These are phyloP conservation scores for Eulithis prunata DNA, from an alignment of 2,888 invertebrate genomes.

Conservation along the genomic window DNA sequence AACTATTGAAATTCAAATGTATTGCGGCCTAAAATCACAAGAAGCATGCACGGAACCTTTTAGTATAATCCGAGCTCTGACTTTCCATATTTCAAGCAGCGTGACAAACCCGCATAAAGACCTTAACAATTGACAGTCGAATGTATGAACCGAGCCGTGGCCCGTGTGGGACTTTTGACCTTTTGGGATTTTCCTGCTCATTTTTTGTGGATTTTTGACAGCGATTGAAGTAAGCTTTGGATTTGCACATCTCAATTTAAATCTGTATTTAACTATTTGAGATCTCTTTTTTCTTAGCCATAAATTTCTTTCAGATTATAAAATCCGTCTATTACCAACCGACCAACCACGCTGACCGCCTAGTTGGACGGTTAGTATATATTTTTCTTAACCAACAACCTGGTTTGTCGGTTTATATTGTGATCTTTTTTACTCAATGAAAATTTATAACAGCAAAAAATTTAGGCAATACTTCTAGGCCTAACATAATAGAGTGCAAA, in stretches of 20 bases:
- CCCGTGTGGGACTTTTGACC: constrained; percentile 48
- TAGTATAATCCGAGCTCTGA: constrained; percentile 19
- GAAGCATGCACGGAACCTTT: constrained; percentile 36
- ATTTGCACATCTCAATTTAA: not conserved
- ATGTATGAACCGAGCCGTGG: constrained; percentile 55
- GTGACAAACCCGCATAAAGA: constrained; percentile 65
- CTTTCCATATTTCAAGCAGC: constrained; percentile 42
- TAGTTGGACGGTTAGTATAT: too few species aligned
- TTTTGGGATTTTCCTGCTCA: constrained; percentile 24
- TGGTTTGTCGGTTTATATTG: too few species aligned
- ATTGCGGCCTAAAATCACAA: constrained; percentile 20
- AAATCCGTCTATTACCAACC: too few species aligned
- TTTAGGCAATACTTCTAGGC: too few species aligned
- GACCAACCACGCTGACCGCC: too few species aligned
- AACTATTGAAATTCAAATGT: constrained; percentile 16
- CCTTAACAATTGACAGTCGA: constrained; percentile 56
- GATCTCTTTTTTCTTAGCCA: not conserved
- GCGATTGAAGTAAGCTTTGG: constrained; percentile 1
- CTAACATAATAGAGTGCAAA: not conserved
- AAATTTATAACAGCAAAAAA: too few species aligned
- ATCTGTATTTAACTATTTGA: not conserved
- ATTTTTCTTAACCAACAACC: too few species aligned
- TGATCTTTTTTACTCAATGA: too few species aligned
- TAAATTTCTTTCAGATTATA: too few species aligned
- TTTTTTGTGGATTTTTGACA: constrained; percentile 8